Conservation (phyloP, 1,140 invertebrate genomes). For the Cecropterus lyciades region DNA sequence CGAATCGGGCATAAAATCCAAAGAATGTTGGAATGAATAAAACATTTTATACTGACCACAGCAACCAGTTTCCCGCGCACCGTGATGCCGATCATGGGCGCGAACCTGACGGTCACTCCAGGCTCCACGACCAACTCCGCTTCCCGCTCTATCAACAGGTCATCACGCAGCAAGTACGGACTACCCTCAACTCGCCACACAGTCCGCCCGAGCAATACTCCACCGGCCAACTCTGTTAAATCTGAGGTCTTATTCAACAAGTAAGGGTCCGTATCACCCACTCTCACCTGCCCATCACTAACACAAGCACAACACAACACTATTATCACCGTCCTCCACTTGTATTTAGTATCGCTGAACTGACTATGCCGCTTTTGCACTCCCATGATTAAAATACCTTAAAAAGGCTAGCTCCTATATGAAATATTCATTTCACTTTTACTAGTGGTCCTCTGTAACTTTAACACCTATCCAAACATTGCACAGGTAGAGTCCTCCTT, state of each 20-base stretch:
- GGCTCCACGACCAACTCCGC: slow-evolving; percentile 92
- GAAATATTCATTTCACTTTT: slow-evolving; percentile 72
- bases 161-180: slow-evolving; percentile 91
- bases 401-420: slow-evolving; percentile 43
- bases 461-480: slow-evolving; percentile 61
- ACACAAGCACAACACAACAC: slow-evolving; percentile 58
- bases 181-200: slow-evolving; percentile 86
- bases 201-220: slow-evolving; percentile 84
- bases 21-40: background rate
- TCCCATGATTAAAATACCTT: slow-evolving; percentile 66
- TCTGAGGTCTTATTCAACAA: slow-evolving; percentile 69
- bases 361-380: slow-evolving; percentile 80
- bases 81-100: slow-evolving; percentile 95
- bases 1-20: too few species aligned
- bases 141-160: slow-evolving; percentile 90
- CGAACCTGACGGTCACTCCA: slow-evolving; percentile 93
- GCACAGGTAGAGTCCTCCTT: slow-evolving; percentile 50
- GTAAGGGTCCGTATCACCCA: slow-evolving; percentile 63
- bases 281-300: slow-evolving; percentile 61
- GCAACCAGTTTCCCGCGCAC: slow-evolving; percentile 94
- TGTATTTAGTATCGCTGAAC: slow-evolving; percentile 82
- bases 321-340: slow-evolving; percentile 79
- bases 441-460: slow-evolving; percentile 49
- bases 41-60: slow-evolving; percentile 87
- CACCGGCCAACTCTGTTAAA: slow-evolving; percentile 87